Percentiles rank a stretch among this genome's conserved stretches.
phyloP scores from a whole-genome alignment of 2,113 vertebrate species.

The Gnathonemus longibarbis region DNA sequence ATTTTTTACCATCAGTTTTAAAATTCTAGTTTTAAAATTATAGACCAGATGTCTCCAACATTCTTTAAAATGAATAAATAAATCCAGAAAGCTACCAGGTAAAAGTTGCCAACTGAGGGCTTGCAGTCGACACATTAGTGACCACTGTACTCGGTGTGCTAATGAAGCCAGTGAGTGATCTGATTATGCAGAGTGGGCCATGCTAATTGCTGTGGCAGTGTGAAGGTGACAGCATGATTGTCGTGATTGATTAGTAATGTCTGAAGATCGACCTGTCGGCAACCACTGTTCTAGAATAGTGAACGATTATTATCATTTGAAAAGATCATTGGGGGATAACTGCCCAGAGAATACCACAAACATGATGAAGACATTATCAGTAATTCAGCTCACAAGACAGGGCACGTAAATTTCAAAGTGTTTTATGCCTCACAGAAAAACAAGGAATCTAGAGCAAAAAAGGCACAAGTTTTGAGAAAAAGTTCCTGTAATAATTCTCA shows the following conservation, averaged over 20 bases:
- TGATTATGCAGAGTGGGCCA: background rate
- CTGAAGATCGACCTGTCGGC: background rate
- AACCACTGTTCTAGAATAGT: background rate
- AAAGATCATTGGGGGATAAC: background rate
- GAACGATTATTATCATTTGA: background rate
- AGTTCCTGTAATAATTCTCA: background rate
- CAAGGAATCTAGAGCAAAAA: background rate
- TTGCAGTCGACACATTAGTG: background rate
- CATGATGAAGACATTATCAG: background rate
- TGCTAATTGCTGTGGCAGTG: background rate
- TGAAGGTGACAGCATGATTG: background rate
- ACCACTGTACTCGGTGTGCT: background rate
- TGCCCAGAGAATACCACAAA: background rate
- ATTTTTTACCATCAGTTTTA: background rate
- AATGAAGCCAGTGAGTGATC: background rate
- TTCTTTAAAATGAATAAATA: background rate
- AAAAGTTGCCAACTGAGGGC: background rate
- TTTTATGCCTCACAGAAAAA: background rate
- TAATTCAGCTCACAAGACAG: background rate
- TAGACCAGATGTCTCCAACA: background rate
- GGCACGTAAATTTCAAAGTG: background rate
- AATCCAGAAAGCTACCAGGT: background rate
- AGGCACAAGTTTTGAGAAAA: background rate
- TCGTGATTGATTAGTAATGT: background rate
- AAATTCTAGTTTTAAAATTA: background rate